Evolutionary conservation across 2,113 vertebrate species (phyloP).

Genomic region (Elephas maximus): DNA sequence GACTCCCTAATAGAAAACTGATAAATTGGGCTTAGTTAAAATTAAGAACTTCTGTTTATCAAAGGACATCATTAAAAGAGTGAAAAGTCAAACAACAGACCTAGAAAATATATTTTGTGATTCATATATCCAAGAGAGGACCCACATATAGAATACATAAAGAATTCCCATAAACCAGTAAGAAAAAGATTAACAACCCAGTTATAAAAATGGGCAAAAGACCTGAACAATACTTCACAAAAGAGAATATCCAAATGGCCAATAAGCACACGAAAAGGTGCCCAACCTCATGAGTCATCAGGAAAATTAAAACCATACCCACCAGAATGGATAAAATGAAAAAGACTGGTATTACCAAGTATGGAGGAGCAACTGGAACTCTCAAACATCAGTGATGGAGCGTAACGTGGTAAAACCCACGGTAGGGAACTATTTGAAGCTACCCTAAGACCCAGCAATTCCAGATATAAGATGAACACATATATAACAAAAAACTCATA

Average conservation of each 20-base stretch:
- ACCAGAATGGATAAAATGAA: background rate
- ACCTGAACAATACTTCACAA: background rate
- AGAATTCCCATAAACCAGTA: background rate
- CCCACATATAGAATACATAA: background rate
- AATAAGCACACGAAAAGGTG: background rate
- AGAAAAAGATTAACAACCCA: background rate
- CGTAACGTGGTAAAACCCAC: background rate
- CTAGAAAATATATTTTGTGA: background rate
- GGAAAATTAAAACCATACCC: background rate
- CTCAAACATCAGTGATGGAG: rapidly evolving
- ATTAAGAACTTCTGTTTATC: conserved; percentile 5
- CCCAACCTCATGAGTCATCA: background rate
- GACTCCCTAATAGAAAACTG: background rate
- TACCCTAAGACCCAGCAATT: background rate
- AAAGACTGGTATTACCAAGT: background rate
- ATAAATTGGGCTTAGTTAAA: background rate
- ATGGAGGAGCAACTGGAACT: background rate
- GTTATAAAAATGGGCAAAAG: conserved; percentile 21
- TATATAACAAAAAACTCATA: background rate
- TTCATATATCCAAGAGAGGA: background rate
- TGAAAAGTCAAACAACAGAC: background rate
- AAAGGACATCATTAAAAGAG: background rate
- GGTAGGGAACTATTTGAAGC: rapidly evolving
- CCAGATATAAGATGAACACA: background rate
- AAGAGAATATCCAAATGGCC: background rate